phyloP scores from a whole-genome alignment of 2,888 invertebrate genomes.

The Anoplius nigerrimus region DNA sequence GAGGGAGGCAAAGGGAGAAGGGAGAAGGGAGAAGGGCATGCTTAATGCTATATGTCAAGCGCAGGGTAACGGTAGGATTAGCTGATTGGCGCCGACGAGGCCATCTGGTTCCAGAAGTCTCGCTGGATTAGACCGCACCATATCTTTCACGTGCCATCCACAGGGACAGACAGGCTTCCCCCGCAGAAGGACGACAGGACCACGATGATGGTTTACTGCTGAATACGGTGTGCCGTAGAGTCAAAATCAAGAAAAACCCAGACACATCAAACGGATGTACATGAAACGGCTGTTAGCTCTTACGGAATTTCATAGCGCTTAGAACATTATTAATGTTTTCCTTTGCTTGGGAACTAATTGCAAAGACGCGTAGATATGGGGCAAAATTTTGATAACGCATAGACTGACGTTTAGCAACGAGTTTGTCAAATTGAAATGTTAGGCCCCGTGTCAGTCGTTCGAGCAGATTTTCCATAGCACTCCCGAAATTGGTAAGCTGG shows the following conservation, averaged over 20 bases:
- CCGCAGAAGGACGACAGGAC: constrained; percentile 32
- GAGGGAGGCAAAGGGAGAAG: constrained; percentile 11
- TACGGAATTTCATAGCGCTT: no score
- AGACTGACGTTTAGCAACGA: no score
- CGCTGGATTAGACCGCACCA: constrained; percentile 54
- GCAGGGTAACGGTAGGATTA: constrained; percentile 59
- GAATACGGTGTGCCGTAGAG: constrained; percentile 16
- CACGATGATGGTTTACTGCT: background rate
- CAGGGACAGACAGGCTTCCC: constrained; percentile 36
- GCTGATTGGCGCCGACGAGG: constrained; percentile 65
- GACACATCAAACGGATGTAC: constrained; percentile 63
- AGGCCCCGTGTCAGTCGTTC: no score
- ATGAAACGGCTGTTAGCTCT: no score
- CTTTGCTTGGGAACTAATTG: no score
- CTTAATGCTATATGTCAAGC: constrained; percentile 54
- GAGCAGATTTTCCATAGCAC: no score
- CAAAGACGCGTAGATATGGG: no score
- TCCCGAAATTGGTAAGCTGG: no score
- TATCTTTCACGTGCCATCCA: constrained; percentile 58
- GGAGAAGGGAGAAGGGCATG: constrained; percentile 35
- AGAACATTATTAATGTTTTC: no score
- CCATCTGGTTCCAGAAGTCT: constrained; percentile 59
- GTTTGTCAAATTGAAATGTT: no score
- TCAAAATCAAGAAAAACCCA: constrained; percentile 36
- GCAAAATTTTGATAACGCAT: no score